Evolutionary conservation across 2,113 vertebrate genomes (phyloP).

Genomic region (Platycercus adscitus): DNA sequence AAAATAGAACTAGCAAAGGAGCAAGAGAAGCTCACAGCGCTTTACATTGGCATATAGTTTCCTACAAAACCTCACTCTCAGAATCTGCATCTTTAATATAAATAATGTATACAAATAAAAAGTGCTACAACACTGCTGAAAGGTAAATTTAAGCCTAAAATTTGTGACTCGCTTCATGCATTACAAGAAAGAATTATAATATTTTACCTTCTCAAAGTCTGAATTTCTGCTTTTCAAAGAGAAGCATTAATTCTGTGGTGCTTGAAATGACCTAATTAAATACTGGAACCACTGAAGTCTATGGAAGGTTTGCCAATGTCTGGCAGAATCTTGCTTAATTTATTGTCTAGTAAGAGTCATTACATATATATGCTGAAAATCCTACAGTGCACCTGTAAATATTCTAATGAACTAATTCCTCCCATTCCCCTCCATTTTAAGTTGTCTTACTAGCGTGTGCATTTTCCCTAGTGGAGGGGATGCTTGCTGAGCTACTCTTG

Average conservation of each 20-base stretch:
- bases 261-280: background rate
- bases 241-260: background rate
- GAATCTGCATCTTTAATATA: background rate
- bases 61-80: background rate
- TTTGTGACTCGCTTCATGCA: background rate
- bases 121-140: background rate
- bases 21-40: background rate
- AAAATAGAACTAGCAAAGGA: background rate
- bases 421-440: background rate
- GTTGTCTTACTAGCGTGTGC: background rate
- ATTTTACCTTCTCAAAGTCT: background rate
- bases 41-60: background rate
- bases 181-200: background rate
- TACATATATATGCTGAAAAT: background rate
- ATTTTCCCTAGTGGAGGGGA: background rate
- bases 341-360: background rate
- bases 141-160: background rate
- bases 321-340: background rate
- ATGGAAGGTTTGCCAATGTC: background rate
- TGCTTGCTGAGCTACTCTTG: background rate
- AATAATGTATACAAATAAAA: background rate
- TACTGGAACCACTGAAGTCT: background rate
- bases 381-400: background rate
- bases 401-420: background rate
- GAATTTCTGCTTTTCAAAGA: background rate